phyloP scores from a whole-genome alignment of 2,113 vertebrate genomes.

The Rallus limicola region DNA sequence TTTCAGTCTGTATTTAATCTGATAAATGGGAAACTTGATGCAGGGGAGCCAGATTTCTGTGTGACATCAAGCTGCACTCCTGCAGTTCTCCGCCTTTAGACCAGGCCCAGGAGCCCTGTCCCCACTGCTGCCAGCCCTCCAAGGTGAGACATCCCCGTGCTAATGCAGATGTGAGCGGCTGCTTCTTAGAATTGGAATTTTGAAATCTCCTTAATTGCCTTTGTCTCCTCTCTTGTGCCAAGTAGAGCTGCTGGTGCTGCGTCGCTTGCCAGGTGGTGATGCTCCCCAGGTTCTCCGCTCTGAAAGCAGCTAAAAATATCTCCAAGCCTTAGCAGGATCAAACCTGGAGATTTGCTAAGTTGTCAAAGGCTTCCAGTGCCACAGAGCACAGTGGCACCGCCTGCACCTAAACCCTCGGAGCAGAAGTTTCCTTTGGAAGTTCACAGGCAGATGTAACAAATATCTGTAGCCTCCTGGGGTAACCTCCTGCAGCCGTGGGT shows the following conservation, averaged over 20 bases:
- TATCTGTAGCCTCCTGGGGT: rapidly evolving
- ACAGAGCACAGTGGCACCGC: neutral
- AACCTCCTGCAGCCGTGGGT: rapidly evolving
- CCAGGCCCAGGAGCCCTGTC: neutral
- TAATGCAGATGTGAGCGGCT: neutral
- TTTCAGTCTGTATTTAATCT: neutral
- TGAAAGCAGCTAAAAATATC: neutral
- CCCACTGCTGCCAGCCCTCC: rapidly evolving
- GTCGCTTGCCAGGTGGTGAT: neutral
- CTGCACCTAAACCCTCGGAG: neutral
- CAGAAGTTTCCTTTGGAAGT: neutral
- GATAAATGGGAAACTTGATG: neutral
- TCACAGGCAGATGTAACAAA: neutral
- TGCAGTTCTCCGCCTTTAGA: neutral
- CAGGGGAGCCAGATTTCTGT: neutral
- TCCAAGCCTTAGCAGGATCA: neutral
- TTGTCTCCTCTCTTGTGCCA: neutral
- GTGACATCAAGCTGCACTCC: neutral
- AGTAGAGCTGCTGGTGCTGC: neutral
- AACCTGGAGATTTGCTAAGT: neutral
- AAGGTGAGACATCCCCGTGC: neutral
- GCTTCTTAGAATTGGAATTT: neutral
- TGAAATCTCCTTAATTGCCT: neutral
- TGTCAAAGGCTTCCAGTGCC: neutral
- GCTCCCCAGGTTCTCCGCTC: neutral